Evolutionary conservation across 2,888 invertebrate species (phyloP).

Genomic region (Synergus japonicus): DNA sequence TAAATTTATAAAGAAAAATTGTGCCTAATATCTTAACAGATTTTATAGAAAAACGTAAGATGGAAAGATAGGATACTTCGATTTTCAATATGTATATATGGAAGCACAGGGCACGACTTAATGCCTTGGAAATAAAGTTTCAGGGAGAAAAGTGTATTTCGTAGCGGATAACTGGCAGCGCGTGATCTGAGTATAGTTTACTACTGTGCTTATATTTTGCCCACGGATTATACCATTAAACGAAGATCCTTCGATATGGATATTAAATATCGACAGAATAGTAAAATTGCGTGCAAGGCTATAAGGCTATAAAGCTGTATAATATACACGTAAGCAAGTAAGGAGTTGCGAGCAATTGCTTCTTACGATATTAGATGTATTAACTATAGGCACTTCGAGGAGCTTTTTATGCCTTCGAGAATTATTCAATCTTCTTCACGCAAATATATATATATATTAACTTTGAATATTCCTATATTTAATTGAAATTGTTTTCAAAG

Average conservation of each 20-base stretch:
- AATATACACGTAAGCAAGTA: background rate
- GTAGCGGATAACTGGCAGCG: conserved; percentile 52
- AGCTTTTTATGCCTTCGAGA: conserved; percentile 7
- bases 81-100: background rate
- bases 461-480: no score
- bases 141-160: background rate
- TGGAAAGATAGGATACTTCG: background rate
- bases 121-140: background rate
- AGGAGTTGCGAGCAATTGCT: background rate
- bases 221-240: conserved; percentile 64
- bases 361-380: conserved; percentile 6
- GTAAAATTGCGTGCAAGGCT: conserved; percentile 54
- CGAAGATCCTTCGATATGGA: conserved; percentile 62
- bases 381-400: background rate
- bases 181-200: conserved; percentile 53
- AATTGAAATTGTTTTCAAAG: no score
- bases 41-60: background rate
- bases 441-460: no score
- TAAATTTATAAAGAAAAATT: background rate
- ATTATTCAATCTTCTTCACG: background rate
- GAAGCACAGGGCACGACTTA: background rate
- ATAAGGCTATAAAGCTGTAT: conserved; percentile 37
- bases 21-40: background rate
- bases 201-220: conserved; percentile 53
- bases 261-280: conserved; percentile 61